Conservation (phyloP, 2,113 vertebrate species). For the Chaetops frenatus region DNA sequence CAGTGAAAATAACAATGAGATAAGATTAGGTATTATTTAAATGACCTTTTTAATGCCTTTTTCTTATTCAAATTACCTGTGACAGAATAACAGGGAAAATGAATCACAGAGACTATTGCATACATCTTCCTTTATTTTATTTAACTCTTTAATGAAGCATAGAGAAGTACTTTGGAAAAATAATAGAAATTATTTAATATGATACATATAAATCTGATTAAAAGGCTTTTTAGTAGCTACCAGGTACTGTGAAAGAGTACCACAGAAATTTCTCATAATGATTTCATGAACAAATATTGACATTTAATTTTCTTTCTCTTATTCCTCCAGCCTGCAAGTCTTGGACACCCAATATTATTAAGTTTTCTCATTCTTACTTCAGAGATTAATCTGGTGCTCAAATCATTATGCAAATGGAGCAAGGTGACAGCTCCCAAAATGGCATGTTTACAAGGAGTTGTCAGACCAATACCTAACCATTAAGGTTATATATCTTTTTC, state of each 20-base stretch:
- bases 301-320: conserved; percentile 3
- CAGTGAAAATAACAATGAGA: not conserved
- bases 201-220: not conserved
- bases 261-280: not conserved
- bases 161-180: not conserved
- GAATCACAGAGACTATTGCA: not conserved
- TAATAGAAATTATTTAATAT: not conserved
- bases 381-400: not conserved
- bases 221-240: not conserved
- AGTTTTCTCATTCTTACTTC: not conserved
- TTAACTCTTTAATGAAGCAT: not conserved
- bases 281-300: conserved; percentile 13
- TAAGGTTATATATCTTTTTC: not conserved
- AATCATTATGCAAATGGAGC: not conserved
- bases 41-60: not conserved
- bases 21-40: not conserved
- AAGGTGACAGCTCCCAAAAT: not conserved
- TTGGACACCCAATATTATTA: not conserved
- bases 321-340: not conserved
- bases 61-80: not conserved
- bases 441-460: not conserved
- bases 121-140: not conserved
- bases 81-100: not conserved
- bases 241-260: not conserved
- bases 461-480: not conserved